Evolutionary conservation across 2,113 vertebrate species (phyloP), one percentile per base, ranked within the genome.

Genomic region (Numida meleagris): DNA sequence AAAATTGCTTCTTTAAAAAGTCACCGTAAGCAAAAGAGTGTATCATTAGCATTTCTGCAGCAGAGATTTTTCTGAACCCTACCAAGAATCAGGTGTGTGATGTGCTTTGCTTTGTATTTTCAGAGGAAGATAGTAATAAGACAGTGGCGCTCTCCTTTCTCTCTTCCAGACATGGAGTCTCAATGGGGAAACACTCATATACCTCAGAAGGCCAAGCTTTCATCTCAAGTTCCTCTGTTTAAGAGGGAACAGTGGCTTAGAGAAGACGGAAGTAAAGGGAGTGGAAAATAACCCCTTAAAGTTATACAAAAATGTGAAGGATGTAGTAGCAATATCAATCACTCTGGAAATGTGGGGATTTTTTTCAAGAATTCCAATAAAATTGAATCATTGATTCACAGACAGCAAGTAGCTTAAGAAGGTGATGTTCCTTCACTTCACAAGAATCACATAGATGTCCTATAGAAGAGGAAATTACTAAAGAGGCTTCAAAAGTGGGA

Each of bases 1-100:
- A 74, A 88, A 91, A 84, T 9, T 81, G 50, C 72, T 93, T 45
- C 45, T 86, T 90, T 86, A 71, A 78, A 95, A 92, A 88, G 86
- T 17, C 65, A 63, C 46, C 51, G 65, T 86, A 81, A 95, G 72
- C 40, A 88, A 94, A 93, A 81, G 65, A 43, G 34, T 89, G 17
- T 51, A 72, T 94, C 51, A 72, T 93, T 84, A 93, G 59, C 71
- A 90, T 89, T 85, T 85, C 67, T 51, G 46, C 59, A 74, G 43
- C 38, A 61, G 50, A 80, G 29, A 65, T 86, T 93, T 89, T 94
- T 83, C 72, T 91, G 68, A 94, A 88, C 27, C 40, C 68, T 81
- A 82, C 34, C 88, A 93, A 83, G 88, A 93, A 88, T 55, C 48
- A 88, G 57, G 43, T 1, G 0, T 74, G 42, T 81, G 72, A 93